Percentiles rank a stretch among this genome's conserved stretches.
phyloP scores from a whole-genome alignment of 1,140 invertebrate genomes.

The Tetramorium parvispinum region DNA sequence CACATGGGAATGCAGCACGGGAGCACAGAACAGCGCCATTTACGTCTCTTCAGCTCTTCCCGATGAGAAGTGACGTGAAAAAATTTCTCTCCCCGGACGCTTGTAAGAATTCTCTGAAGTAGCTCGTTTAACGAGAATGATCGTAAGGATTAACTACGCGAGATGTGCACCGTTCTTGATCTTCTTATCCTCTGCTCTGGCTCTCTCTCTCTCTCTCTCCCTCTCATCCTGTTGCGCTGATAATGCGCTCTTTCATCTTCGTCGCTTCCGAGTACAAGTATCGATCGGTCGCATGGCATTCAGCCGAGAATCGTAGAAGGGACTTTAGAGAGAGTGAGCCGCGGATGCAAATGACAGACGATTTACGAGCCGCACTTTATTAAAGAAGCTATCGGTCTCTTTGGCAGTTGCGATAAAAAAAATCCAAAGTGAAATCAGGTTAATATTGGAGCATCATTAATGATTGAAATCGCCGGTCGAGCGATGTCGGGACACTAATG shows the following conservation, averaged over 20 bases:
- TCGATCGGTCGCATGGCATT: constrained; percentile 59
- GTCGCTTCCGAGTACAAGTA: background rate
- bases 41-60: constrained; percentile 21
- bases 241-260: constrained; percentile 42
- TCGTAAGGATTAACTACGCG: constrained; percentile 32
- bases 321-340: constrained; percentile 6
- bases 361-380: constrained; percentile 64
- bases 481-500: background rate
- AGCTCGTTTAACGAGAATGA: constrained; percentile 43
- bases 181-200: background rate
- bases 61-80: background rate
- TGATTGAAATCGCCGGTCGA: constrained; percentile 12
- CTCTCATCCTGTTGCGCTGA: constrained; percentile 9
- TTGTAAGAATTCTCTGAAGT: constrained; percentile 16
- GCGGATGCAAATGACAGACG: constrained; percentile 67
- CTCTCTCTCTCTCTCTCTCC: background rate
- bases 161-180: background rate
- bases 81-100: background rate
- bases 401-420: constrained; percentile 39
- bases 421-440: background rate
- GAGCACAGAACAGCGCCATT: constrained; percentile 3
- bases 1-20: background rate
- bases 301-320: constrained; percentile 32
- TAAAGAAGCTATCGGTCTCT: constrained; percentile 34
- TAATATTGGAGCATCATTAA: constrained; percentile 18